Conservation (phyloP, 2,797 vertebrate species). For the Serranus cabrilla region DNA sequence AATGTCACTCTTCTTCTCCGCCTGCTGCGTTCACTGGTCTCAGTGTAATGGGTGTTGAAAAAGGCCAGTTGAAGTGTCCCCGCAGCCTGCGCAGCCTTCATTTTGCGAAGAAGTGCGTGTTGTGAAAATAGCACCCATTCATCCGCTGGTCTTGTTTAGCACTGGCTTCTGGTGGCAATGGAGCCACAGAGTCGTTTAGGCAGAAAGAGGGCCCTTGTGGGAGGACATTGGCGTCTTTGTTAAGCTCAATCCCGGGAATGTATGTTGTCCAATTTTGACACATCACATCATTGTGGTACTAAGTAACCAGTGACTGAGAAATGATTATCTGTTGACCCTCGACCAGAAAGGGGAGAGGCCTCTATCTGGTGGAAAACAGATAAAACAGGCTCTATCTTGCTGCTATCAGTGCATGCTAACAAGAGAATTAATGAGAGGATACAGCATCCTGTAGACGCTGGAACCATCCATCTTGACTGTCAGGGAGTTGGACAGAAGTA, state of each 20-base stretch:
- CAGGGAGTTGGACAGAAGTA: conserved; percentile 85
- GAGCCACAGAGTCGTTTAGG: conserved; percentile 75
- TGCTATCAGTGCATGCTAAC: conserved; percentile 74
- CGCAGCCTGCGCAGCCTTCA: conserved; percentile 75
- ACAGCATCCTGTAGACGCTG: conserved; percentile 71
- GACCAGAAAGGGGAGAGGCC: conserved; percentile 21
- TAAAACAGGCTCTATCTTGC: conserved; percentile 51
- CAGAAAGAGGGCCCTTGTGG: conserved; percentile 78
- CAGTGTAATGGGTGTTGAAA: conserved; percentile 74
- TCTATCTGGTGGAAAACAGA: conserved; percentile 43
- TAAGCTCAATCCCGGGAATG: conserved; percentile 78
- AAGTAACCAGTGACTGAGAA: conserved; percentile 73
- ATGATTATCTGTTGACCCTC: conserved; percentile 73
- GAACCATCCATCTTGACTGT: conserved; percentile 83
- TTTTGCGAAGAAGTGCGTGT: conserved; percentile 76
- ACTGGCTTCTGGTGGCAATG: conserved; percentile 72
- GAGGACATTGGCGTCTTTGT: conserved; percentile 82
- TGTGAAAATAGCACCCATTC: conserved; percentile 82
- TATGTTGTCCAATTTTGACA: conserved; percentile 80
- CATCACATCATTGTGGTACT: conserved; percentile 72
- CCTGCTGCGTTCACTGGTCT: conserved; percentile 58
- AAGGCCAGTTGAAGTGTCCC: conserved; percentile 79
- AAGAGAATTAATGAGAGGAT: conserved; percentile 73
- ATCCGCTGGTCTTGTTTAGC: conserved; percentile 73
- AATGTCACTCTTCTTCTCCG: conserved; percentile 68